A percentile compares a stretch with the other conserved stretches of the same genome.
Conservation (phyloP, 2,797 vertebrate species). For the Urophycis tenuis region DNA sequence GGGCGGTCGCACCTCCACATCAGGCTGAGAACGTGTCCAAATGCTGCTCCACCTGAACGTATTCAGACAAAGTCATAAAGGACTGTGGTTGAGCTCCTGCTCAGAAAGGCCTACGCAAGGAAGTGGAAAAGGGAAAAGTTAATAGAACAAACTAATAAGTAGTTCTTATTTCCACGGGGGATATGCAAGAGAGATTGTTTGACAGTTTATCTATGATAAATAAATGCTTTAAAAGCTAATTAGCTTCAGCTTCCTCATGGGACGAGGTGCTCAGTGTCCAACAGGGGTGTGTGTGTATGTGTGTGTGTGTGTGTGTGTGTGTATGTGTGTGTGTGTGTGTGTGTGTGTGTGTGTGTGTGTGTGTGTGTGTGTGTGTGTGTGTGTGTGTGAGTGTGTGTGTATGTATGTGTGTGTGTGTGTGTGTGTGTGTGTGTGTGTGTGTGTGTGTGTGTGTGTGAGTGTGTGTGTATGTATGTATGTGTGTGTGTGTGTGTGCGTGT, state of each 20-base stretch:
- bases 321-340: conserved; percentile 13
- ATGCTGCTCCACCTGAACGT: neutral
- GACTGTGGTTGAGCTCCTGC: conserved; percentile 36
- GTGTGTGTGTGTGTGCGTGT: conserved; percentile 31
- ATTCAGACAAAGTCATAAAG: too few species aligned
- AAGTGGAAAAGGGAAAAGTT: conserved; percentile 68
- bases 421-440: conserved; percentile 16
- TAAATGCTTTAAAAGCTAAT: conserved; percentile 77
- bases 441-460: conserved; percentile 8
- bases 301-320: conserved; percentile 31
- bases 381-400: too few species aligned
- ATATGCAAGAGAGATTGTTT: conserved; percentile 73
- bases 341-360: conserved; percentile 8
- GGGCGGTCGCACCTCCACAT: neutral
- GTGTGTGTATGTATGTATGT: conserved; percentile 25
- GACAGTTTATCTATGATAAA: conserved; percentile 80
- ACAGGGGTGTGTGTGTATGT: conserved; percentile 34
- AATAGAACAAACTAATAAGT: conserved; percentile 78
- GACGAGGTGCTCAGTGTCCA: conserved; percentile 64
- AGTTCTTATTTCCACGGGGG: conserved; percentile 71
- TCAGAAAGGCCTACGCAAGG: conserved; percentile 43
- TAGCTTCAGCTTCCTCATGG: conserved; percentile 61
- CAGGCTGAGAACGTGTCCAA: neutral
- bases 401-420: conserved; percentile 26
- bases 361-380: conserved; percentile 26